Base-by-base conservation (phyloP, 2,113 vertebrate genomes). In the Lutjanus erythropterus region DNA sequence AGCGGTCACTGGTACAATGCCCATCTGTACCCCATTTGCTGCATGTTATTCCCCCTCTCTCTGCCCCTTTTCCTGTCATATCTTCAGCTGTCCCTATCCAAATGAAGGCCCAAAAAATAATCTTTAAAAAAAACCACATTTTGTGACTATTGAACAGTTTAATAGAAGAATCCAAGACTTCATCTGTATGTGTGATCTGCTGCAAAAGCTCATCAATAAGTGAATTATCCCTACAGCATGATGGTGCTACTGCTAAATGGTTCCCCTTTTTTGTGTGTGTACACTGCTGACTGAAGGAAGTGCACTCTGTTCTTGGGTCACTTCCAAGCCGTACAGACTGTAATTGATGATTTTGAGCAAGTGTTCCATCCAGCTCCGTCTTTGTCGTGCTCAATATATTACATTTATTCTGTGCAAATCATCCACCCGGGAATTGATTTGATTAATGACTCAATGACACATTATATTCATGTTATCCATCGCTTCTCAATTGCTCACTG, bases 311-410 rank as follows among this genome's bases (percentile, higher is more conserved):
- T 83, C 76, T 90, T 93, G 92, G 92, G 87, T 83, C 82, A 81
- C 58, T 67, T 93, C 93, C 93, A 94, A 91, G 69, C 74, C 41
- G 6, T 56, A 59, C 82, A 6, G 79, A 86, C 71, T 75, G 76
- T 92, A 94, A 94, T 94, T 94, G 90, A 95, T 91, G 85, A 81
- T 88, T 93, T 88, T 87, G 86, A 92, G 88, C 88, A 77, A 91
- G 85, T 29, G 80, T 81, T 91, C 85, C 84, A 74, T 87, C 88
- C 88, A 88, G 87, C 92, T 94, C 90, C 72, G 86, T 94, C 92
- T 95, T 85, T 89, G 94, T 94, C 93, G 90, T 85, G 93, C 93
- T 92, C 91, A 68, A 92, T 93, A 91, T 93, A 94, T 93, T 86
- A 91, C 90, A 93, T 91, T 94, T 91, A 89, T 92, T 92, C 89